Conservation (phyloP, 2,113 vertebrate species). For the Cheilinus undulatus region DNA sequence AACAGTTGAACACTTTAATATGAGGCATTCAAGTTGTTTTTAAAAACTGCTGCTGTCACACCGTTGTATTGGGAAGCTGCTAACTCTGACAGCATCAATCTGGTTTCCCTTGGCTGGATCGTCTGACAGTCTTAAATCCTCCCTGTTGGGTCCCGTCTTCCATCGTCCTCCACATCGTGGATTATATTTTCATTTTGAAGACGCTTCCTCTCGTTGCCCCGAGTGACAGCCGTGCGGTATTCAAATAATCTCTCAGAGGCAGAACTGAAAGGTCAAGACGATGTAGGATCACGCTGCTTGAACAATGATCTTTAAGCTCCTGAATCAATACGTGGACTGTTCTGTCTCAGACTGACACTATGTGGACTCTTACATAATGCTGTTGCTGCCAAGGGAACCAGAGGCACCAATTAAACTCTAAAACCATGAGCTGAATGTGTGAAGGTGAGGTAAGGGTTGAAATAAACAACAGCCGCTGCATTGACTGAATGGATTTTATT, state of each 20-base stretch:
- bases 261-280: conserved; percentile 19
- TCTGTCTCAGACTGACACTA: background rate
- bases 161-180: background rate
- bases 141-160: background rate
- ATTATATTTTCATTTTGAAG: background rate
- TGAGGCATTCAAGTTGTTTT: too few relatives aligned
- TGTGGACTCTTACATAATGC: conserved; percentile 3
- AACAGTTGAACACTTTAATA: too few relatives aligned
- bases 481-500: conserved; percentile 20
- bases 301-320: conserved; percentile 19
- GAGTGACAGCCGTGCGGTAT: conserved; percentile 10
- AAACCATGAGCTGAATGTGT: background rate
- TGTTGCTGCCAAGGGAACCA: conserved; percentile 12
- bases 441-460: conserved; percentile 34
- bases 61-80: background rate
- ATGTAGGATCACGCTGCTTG: background rate
- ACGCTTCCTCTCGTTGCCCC: conserved; percentile 14
- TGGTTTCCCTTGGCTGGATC: background rate
- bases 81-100: conserved; percentile 1
- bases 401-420: background rate
- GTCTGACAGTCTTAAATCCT: conserved; percentile 7
- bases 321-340: conserved; percentile 10
- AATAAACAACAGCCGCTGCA: conserved; percentile 40
- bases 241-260: conserved; percentile 4
- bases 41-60: conserved; percentile 27